Evolutionary conservation across 2,888 invertebrate species (phyloP).

Genomic region (Bedellia somnulentella): DNA sequence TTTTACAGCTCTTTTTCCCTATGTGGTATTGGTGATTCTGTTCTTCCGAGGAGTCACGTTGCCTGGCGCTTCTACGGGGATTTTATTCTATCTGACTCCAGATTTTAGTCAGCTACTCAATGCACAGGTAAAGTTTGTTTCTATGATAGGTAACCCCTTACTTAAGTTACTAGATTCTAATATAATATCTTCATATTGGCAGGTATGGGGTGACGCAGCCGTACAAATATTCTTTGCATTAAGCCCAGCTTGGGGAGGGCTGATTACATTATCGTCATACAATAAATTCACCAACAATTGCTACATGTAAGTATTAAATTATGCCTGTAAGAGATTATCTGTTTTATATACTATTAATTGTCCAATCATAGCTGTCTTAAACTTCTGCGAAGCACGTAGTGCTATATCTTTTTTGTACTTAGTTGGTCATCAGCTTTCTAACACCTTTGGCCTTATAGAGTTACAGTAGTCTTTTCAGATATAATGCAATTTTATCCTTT

Average conservation of each 20-base stretch:
- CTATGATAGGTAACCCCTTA: too few relatives aligned
- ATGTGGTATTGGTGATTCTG: constrained; percentile 73
- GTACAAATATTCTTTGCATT: constrained; percentile 87
- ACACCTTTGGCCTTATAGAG: too few relatives aligned
- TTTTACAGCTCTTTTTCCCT: constrained; percentile 76
- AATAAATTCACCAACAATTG: constrained; percentile 84
- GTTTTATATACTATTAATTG: too few relatives aligned
- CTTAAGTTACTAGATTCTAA: neutral
- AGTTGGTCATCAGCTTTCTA: too few relatives aligned
- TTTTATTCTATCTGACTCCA: constrained; percentile 78
- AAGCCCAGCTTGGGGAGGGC: constrained; percentile 84
- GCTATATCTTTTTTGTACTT: too few relatives aligned
- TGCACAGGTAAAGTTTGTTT: constrained; percentile 66
- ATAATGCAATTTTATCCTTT: too few relatives aligned
- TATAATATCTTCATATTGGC: neutral
- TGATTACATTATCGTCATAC: constrained; percentile 83
- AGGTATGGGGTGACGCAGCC: constrained; percentile 83
- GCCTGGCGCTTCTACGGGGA: constrained; percentile 77
- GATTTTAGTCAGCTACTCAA: constrained; percentile 73
- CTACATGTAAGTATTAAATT: constrained; percentile 68
- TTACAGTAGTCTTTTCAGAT: too few relatives aligned
- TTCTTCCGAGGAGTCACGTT: constrained; percentile 78
- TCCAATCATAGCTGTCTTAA: too few relatives aligned
- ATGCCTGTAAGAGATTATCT: too few relatives aligned
- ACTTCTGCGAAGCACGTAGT: too few relatives aligned